A percentile compares a stretch with the other conserved stretches of the same genome.
These are phyloP conservation scores for Oscheius sp. DNA, from an alignment of 1,140 invertebrate species.

Conservation along the genomic window DNA sequence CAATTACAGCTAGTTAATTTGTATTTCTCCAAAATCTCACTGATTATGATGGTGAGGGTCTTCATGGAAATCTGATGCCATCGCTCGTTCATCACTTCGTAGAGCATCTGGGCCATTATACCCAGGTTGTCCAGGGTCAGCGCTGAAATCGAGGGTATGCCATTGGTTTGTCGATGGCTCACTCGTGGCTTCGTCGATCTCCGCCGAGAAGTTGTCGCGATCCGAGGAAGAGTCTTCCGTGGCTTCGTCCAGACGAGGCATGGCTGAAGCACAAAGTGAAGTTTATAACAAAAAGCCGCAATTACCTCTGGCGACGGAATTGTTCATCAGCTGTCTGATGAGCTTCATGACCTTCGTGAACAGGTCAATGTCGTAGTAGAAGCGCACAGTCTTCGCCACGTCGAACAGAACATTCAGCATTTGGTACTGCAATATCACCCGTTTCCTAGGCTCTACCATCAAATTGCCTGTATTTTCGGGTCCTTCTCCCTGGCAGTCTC, in stretches of 20 bases:
- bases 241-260: background rate
- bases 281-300: background rate
- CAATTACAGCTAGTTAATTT: background rate
- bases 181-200: background rate
- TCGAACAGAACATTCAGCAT: conserved; percentile 16
- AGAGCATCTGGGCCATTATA: conserved; percentile 10
- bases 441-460: background rate
- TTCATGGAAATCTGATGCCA: conserved; percentile 24
- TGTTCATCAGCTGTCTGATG: conserved; percentile 13
- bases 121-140: conserved; percentile 25
- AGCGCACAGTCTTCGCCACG: background rate
- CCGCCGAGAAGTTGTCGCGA: background rate
- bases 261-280: background rate
- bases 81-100: conserved; percentile 16
- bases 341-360: conserved; percentile 13
- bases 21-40: background rate
- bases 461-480: background rate
- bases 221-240: background rate
- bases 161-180: background rate
- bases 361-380: conserved; percentile 11
- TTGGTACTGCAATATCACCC: conserved; percentile 13
- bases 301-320: background rate
- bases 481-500: conserved; percentile 13
- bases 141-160: no score
- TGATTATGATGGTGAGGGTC: background rate